Evolutionary conservation across 2,113 vertebrate species (phyloP).

Genomic region (Dinomys branickii): DNA sequence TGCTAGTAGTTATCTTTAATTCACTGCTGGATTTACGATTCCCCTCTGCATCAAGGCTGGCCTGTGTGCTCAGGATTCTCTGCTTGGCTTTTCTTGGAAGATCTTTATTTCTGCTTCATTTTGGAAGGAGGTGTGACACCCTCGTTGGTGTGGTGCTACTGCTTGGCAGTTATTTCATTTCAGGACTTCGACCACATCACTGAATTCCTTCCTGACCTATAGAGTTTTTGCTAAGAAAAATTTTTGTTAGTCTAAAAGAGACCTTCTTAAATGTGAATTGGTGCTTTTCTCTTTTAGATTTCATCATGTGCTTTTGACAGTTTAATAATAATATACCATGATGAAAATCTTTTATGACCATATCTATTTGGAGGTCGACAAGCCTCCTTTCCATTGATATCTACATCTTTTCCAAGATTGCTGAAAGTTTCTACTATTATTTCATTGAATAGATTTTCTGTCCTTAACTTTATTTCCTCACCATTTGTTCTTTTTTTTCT

Average conservation of each 20-base stretch:
- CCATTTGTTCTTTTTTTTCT: not conserved
- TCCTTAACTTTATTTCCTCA: not conserved
- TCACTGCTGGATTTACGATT: not conserved
- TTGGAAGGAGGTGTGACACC: not conserved
- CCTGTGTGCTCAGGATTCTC: not conserved
- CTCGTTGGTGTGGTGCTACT: not conserved
- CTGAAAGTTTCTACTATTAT: not conserved
- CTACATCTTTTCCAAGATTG: not conserved
- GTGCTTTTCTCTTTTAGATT: not conserved
- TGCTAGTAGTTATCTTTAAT: not conserved
- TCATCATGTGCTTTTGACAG: not conserved
- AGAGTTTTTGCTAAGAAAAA: not conserved
- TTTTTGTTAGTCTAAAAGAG: not conserved
- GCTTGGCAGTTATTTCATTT: not conserved
- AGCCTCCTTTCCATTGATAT: not conserved
- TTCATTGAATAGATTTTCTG: not conserved
- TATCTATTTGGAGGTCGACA: not conserved
- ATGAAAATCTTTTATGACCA: not conserved
- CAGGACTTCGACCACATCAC: not conserved
- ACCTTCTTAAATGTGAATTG: not conserved
- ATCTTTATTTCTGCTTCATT: not conserved
- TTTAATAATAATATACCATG: not conserved
- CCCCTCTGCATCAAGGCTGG: not conserved
- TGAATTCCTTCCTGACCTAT: not conserved
- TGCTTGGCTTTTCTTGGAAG: not conserved